Conservation (phyloP, 2,888 invertebrate species). For the Apamea monoglypha region DNA sequence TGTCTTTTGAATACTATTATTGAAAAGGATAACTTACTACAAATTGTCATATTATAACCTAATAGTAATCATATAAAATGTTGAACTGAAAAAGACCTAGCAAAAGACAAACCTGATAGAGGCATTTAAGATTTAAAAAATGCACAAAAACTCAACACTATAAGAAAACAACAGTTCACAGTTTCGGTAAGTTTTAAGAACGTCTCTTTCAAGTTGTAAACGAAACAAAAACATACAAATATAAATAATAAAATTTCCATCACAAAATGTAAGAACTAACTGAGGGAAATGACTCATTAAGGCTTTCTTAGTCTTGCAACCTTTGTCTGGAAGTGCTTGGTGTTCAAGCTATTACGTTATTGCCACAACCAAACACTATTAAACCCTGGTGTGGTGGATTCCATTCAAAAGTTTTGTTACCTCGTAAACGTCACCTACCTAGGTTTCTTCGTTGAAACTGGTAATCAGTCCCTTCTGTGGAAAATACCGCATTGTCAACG, state of each 20-base stretch:
- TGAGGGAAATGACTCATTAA: constrained; percentile 56
- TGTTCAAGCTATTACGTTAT: constrained; percentile 46
- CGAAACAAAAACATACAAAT: constrained; percentile 58
- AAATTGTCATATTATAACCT: not conserved
- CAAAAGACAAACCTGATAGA: not conserved
- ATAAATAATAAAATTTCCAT: constrained; percentile 53
- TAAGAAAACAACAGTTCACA: constrained; percentile 18
- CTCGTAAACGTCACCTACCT: constrained; percentile 51
- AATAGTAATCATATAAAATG: not conserved
- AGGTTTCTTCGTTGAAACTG: constrained; percentile 43
- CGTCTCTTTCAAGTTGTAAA: constrained; percentile 48
- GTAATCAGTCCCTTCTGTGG: constrained; percentile 45
- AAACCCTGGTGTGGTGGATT: constrained; percentile 36
- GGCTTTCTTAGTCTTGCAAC: constrained; percentile 33
- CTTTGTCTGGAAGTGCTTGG: constrained; percentile 32
- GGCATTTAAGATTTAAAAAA: not conserved
- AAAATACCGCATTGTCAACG: constrained; percentile 34
- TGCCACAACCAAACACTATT: constrained; percentile 57
- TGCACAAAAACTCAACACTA: not conserved
- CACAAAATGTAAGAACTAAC: constrained; percentile 52
- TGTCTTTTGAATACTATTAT: not conserved
- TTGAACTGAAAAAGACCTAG: no score
- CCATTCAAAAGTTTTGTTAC: constrained; percentile 49
- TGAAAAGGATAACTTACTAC: no score
- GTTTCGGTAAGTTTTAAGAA: constrained; percentile 28